phyloP scores from a whole-genome alignment of 2,888 invertebrate species.

The Camptogramma bilineatum region DNA sequence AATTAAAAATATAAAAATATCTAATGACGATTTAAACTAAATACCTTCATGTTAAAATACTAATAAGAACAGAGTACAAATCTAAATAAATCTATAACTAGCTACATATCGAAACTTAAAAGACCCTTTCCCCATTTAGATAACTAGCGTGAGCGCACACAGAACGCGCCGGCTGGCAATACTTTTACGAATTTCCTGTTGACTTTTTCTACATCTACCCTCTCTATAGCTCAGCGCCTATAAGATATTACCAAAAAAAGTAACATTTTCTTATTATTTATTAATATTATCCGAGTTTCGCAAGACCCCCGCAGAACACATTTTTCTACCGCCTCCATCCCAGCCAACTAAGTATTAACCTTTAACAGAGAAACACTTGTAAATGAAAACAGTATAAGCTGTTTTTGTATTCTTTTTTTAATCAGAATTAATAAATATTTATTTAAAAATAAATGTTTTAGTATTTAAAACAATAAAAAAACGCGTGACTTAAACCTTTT shows the following conservation, averaged over 20 bases:
- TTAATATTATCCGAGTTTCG: conserved; percentile 58
- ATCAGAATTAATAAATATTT: background rate
- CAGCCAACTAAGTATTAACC: conserved; percentile 3
- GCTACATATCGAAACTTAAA: background rate
- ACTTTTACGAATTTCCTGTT: conserved; percentile 66
- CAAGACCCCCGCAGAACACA: conserved; percentile 50
- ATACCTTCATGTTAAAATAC: too few species aligned
- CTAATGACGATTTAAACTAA: too few species aligned
- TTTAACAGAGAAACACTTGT: conserved; percentile 22
- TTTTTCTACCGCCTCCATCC: conserved; percentile 24
- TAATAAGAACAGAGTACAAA: background rate
- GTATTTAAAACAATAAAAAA: background rate
- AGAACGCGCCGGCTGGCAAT: conserved; percentile 75
- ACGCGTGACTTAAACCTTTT: background rate
- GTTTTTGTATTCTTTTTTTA: background rate
- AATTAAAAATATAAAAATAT: too few species aligned
- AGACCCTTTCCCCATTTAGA: background rate
- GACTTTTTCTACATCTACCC: conserved; percentile 67
- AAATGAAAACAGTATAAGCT: conserved; percentile 6
- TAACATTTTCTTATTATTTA: conserved; percentile 66
- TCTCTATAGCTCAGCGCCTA: conserved; percentile 80
- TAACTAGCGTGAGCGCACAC: conserved; percentile 55
- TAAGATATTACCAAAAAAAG: conserved; percentile 71
- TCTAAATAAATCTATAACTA: background rate
- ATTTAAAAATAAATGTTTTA: background rate